Evolutionary conservation across 2,888 invertebrate genomes (phyloP), one percentile per base, ranked within the genome.

Genomic region (Apantesis nais): DNA sequence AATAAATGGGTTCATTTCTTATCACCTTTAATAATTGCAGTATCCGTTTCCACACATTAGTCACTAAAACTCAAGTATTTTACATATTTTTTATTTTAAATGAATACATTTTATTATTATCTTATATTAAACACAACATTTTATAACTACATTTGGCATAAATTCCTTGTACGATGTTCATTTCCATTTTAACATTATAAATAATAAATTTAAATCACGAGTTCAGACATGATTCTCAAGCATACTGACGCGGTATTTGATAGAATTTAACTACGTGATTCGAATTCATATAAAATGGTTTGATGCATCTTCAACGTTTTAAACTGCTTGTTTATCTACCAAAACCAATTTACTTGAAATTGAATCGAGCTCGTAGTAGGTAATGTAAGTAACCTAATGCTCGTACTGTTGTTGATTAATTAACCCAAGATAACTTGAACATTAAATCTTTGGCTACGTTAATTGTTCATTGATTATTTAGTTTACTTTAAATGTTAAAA

Each of bases 151-250:
- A 41, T 1, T 29, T 63, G 29, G 19, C 29, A 63, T 63, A 63
- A 63, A 63, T 34, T 65, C 25, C 29, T 58, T 29, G 9, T 31
- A 22, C 29, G 58, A 58, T 29, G 58, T 58, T 29, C 58, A 25
- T n/a, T 48, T 31, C 29, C 25, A 25, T 67, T 31, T 19, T 55
- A 60, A 61, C 48, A 60, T 37, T 44, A 48, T 61, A 58, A 68
- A 79, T 77, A 73, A 77, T 74, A 73, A 78, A 82, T 78, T 76
- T 66, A 72, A 82, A 77, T 82, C 77, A 78, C 78, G 78, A 77
- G 73, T 70, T 69, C 68, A 67, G 71, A 70, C 48, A 76, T 75
- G 80, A 82, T 79, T 77, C 78, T 81, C 75, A 81, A 82, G 82
- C 79, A 70, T 64, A 74, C 71, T 76, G 80, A 82, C 82, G 80